These are phyloP conservation scores for Palythoa caribaeorum DNA, from an alignment of 92 coral and sea anemone species.

Conservation along the genomic window DNA sequence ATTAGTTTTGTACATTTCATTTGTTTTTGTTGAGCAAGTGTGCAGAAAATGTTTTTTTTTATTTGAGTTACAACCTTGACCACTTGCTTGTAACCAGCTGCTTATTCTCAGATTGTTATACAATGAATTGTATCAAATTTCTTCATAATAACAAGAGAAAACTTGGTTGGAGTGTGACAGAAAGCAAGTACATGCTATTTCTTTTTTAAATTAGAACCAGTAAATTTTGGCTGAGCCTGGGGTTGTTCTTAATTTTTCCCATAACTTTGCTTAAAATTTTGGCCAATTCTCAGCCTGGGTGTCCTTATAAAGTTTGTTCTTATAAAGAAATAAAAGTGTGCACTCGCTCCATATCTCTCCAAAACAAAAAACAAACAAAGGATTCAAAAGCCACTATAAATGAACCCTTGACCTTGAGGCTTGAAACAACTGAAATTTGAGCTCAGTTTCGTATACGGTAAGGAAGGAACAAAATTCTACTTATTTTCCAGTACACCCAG, in stretches of 20 bases:
- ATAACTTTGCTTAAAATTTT: constrained; percentile 16
- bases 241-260: constrained; percentile 25
- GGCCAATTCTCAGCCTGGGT: constrained; percentile 10
- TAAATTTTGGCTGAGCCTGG: constrained; percentile 5
- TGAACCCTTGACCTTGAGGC: constrained; percentile 21
- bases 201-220: constrained; percentile 7
- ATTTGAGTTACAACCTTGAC: constrained; percentile 31
- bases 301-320: background rate
- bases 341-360: constrained; percentile 18
- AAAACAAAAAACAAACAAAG: constrained; percentile 16
- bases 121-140: constrained; percentile 21
- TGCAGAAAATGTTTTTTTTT: constrained; percentile 14
- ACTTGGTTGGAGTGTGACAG: constrained; percentile 21
- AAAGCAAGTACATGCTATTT: constrained; percentile 23
- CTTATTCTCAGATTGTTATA: constrained; percentile 27
- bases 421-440: constrained; percentile 27
- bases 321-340: background rate
- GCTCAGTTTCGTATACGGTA: constrained; percentile 18
- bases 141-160: constrained; percentile 22
- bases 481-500: constrained; percentile 33
- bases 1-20: constrained; percentile 26
- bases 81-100: constrained; percentile 39
- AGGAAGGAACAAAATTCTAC: constrained; percentile 28
- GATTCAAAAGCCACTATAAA: constrained; percentile 30
- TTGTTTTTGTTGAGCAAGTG: constrained; percentile 37